Conservation (phyloP, 2,888 invertebrate genomes). For the Idaea aversata region DNA sequence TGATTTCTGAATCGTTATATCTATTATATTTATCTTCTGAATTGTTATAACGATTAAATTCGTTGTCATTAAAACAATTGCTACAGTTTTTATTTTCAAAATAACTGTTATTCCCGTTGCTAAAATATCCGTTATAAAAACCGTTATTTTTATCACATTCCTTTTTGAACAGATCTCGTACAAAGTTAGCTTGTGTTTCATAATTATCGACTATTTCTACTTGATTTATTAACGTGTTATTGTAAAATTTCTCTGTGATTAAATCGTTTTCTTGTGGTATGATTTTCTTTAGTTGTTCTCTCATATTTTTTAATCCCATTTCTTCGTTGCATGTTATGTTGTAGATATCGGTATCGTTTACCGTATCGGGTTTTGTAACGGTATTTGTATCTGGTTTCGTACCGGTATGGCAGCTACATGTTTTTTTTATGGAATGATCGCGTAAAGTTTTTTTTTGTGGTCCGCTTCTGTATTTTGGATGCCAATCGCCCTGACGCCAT, state of each 20-base stretch:
- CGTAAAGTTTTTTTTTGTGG: constrained; percentile 55
- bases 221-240: constrained; percentile 49
- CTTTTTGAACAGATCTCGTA: constrained; percentile 58
- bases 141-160: constrained; percentile 24
- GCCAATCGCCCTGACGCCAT: constrained; percentile 90
- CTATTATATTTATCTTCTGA: constrained; percentile 1
- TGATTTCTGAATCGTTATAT: constrained; percentile 7
- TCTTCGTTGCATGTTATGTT: constrained; percentile 23
- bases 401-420: constrained; percentile 41
- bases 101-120: background rate
- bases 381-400: constrained; percentile 13
- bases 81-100: background rate
- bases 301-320: constrained; percentile 38
- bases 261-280: constrained; percentile 54
- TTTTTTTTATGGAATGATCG: constrained; percentile 37
- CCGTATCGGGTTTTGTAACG: background rate
- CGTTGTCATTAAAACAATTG: background rate
- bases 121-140: background rate
- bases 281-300: constrained; percentile 48
- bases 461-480: constrained; percentile 56
- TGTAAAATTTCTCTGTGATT: constrained; percentile 64
- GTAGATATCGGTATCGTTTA: constrained; percentile 16
- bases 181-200: constrained; percentile 65
- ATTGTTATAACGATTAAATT: background rate
- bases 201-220: constrained; percentile 54